These are phyloP conservation scores for Empidonax traillii DNA, from an alignment of 2,113 vertebrate species.

Conservation along the genomic window DNA sequence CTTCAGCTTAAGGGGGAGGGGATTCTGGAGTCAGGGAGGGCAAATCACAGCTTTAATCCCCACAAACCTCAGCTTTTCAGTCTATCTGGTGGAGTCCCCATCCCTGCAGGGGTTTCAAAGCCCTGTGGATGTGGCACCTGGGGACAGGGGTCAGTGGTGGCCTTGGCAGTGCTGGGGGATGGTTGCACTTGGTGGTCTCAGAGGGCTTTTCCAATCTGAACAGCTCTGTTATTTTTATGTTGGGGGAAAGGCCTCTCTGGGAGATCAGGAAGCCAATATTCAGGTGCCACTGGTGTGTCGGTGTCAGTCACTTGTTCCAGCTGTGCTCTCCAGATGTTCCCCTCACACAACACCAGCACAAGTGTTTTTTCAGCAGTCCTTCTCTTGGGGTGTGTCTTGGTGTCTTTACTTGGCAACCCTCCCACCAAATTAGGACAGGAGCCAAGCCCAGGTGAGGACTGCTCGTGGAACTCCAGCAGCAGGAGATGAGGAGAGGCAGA, in stretches of 20 bases:
- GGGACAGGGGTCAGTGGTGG: neutral
- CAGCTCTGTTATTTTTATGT: rapidly evolving
- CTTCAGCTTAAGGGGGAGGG: rapidly evolving
- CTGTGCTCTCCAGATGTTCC: neutral
- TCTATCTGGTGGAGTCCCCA: too few species aligned
- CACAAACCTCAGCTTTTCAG: neutral
- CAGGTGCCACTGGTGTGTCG: neutral
- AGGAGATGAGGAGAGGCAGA: neutral
- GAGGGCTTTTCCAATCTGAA: neutral
- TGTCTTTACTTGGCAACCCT: neutral
- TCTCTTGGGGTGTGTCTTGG: neutral
- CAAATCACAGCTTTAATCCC: neutral
- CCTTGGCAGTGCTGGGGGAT: neutral
- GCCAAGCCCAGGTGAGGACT: neutral
- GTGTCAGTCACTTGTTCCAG: neutral
- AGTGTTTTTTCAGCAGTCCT: neutral
- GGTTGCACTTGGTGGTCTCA: neutral
- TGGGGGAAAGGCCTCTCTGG: neutral
- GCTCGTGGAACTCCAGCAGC: neutral
- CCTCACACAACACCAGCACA: neutral
- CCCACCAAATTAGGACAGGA: neutral
- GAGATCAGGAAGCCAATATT: neutral
- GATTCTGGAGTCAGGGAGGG: neutral
- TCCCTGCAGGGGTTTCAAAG: neutral
- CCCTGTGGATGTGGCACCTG: neutral